A percentile compares a stretch with the other conserved stretches of the same genome.
phyloP scores from a whole-genome alignment of 2,797 vertebrate species.

The Apogon hyalosoma region DNA sequence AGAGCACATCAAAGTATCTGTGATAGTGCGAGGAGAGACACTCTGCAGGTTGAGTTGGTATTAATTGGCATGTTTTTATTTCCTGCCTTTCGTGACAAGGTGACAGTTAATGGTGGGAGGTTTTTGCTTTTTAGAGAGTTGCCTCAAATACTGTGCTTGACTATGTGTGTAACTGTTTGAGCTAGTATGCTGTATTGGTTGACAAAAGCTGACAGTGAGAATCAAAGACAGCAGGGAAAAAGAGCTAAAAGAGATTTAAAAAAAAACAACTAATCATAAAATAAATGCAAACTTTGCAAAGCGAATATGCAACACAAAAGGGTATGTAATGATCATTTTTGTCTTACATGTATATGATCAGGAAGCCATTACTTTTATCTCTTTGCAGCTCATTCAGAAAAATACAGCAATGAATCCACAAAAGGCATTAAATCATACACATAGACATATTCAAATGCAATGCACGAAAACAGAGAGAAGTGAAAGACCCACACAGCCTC shows the following conservation, averaged over 20 bases:
- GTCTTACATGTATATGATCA: slow-evolving; percentile 7
- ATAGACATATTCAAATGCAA: background rate
- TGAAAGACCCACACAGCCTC: slow-evolving; percentile 4
- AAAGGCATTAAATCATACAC: background rate
- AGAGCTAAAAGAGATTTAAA: background rate
- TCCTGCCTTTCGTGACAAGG: slow-evolving; percentile 27
- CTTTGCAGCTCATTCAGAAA: slow-evolving; percentile 6
- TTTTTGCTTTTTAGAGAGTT: slow-evolving; percentile 24
- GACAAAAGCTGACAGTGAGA: slow-evolving; percentile 13
- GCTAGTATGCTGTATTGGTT: slow-evolving; percentile 10
- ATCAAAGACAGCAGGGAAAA: slow-evolving; percentile 13
- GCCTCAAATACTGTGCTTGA: slow-evolving; percentile 2
- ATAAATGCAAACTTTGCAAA: background rate
- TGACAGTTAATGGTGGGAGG: slow-evolving; percentile 31
- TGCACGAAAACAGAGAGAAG: background rate
- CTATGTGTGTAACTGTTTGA: background rate
- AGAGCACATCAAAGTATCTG: slow-evolving; percentile 1
- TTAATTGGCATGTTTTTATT: slow-evolving; percentile 56
- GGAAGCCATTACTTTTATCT: slow-evolving; percentile 19
- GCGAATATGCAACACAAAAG: slow-evolving; percentile 1
- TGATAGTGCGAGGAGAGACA: slow-evolving; percentile 31
- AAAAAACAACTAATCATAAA: slow-evolving; percentile 13
- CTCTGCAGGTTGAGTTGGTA: slow-evolving; percentile 5
- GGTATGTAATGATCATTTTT: slow-evolving; percentile 2
- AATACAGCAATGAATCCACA: background rate